Evolutionary conservation across 2,888 invertebrate species (phyloP).

Genomic region (Andrena chrysosceles): DNA sequence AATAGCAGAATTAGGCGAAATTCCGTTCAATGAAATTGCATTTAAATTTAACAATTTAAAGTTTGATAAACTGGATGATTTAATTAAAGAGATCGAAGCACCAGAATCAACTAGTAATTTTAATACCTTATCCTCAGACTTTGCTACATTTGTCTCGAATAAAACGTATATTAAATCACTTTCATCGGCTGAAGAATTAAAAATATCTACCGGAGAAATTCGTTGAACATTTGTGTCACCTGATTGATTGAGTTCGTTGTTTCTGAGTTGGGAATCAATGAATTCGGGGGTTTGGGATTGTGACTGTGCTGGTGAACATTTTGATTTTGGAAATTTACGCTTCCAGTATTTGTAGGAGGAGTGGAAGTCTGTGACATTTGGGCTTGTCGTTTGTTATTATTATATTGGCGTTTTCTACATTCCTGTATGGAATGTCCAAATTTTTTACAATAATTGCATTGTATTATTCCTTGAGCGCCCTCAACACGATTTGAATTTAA

Average conservation of each 20-base stretch:
- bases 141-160: constrained; percentile 5
- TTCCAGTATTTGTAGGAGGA: constrained; percentile 1
- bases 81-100: constrained; percentile 21
- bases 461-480: not conserved
- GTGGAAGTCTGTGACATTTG: not conserved
- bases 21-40: not conserved
- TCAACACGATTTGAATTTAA: not conserved
- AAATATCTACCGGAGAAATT: constrained; percentile 1
- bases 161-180: not conserved
- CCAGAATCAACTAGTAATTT: constrained; percentile 15
- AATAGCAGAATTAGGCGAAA: constrained; percentile 10
- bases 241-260: constrained; percentile 6
- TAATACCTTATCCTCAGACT: not conserved
- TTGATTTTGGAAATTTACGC: not conserved
- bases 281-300: not conserved
- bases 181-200: not conserved
- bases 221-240: not conserved
- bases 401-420: constrained; percentile 10
- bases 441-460: constrained; percentile 14
- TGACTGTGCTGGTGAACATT: not conserved
- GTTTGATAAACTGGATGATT: not conserved
- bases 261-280: not conserved
- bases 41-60: not conserved
- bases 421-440: constrained; percentile 13
- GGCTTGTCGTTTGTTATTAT: not conserved